Evolutionary conservation across 2,113 vertebrate species (phyloP).

Genomic region (Morone chrysops): DNA sequence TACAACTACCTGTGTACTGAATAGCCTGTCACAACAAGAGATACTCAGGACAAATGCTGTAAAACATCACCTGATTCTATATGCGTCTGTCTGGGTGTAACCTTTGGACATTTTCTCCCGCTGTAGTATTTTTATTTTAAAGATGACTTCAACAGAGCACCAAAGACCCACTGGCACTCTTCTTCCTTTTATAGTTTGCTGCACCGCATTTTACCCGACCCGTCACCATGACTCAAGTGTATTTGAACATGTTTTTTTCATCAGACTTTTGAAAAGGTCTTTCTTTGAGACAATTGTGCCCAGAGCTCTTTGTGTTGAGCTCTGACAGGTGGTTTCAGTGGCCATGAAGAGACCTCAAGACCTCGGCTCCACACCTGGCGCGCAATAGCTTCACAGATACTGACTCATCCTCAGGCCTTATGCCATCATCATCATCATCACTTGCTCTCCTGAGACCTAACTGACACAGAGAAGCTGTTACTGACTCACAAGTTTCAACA

Average conservation of each 20-base stretch:
- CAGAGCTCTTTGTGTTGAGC: conserved; percentile 51
- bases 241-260: conserved; percentile 70
- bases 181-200: conserved; percentile 24
- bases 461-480: conserved; percentile 13
- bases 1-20: not conserved
- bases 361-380: conserved; percentile 36
- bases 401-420: conserved; percentile 21
- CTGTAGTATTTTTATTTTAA: conserved; percentile 23
- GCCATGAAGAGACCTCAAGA: conserved; percentile 27
- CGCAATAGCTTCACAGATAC: conserved; percentile 7
- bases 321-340: conserved; percentile 38
- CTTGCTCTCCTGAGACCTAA: conserved; percentile 17
- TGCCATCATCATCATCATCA: conserved; percentile 5
- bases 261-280: conserved; percentile 65
- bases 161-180: not conserved
- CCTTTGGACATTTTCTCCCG: conserved; percentile 20
- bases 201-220: conserved; percentile 28
- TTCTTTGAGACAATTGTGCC: conserved; percentile 28
- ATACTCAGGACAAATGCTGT: not conserved
- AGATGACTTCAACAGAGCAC: conserved; percentile 19
- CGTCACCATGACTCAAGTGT: conserved; percentile 45
- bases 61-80: conserved; percentile 10
- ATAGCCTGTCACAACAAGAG: conserved; percentile 2
- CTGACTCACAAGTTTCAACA: not conserved
- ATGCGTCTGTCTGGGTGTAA: not conserved